Conservation (phyloP, 1,140 invertebrate species). For the Zaprionus africanus region DNA sequence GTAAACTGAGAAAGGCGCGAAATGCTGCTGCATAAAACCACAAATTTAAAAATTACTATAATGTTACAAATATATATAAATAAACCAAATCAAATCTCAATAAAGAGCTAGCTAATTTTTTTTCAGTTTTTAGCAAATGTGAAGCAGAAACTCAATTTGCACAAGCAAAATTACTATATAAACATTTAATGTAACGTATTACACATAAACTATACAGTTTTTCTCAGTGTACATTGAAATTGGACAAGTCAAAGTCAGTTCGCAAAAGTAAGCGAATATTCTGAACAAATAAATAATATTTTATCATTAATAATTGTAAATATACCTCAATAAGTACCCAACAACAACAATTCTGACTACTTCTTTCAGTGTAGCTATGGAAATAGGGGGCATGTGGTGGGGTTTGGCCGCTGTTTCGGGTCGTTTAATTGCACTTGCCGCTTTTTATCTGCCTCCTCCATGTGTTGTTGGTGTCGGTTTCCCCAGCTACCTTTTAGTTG, state of each 20-base stretch:
- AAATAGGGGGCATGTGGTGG: constrained; percentile 27
- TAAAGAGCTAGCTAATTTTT: neutral
- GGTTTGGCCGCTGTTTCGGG: constrained; percentile 30
- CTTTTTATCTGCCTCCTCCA: constrained; percentile 53
- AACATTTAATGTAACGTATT: too few relatives aligned
- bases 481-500: neutral
- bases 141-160: too few relatives aligned
- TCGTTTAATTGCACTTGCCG: constrained; percentile 80
- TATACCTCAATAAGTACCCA: neutral
- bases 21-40: neutral
- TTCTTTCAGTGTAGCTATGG: neutral
- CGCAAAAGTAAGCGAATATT: neutral
- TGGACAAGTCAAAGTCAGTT: neutral
- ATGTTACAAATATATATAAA: neutral
- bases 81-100: neutral
- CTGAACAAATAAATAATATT: neutral
- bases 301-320: neutral
- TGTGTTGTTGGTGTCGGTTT: constrained; percentile 26
- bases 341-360: neutral
- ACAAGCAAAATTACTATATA: too few relatives aligned
- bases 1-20: neutral
- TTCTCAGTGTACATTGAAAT: neutral
- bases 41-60: neutral
- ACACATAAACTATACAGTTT: neutral
- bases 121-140: too few relatives aligned